These are phyloP conservation scores for Xylocopa sonorina DNA, from an alignment of 1,140 invertebrate genomes.

Conservation along the genomic window DNA sequence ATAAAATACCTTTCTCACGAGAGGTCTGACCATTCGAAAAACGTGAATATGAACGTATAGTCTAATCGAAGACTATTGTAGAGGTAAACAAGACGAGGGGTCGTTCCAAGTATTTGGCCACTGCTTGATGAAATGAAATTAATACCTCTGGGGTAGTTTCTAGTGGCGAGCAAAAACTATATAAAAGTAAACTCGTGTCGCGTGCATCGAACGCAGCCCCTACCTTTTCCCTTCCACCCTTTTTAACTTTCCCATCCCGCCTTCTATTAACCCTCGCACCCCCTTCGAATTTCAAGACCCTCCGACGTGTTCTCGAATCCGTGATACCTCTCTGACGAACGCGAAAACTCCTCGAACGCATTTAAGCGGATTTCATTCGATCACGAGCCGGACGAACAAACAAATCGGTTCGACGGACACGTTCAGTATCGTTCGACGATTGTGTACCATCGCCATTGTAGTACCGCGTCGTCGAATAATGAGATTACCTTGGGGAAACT, in stretches of 20 bases:
- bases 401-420: slow-evolving; percentile 49
- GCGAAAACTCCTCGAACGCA: slow-evolving; percentile 55
- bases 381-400: slow-evolving; percentile 57
- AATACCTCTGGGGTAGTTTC: slow-evolving; percentile 68
- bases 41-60: neutral
- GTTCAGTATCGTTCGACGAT: slow-evolving; percentile 28
- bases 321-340: slow-evolving; percentile 30
- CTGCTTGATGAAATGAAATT: slow-evolving; percentile 72
- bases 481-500: slow-evolving; percentile 45
- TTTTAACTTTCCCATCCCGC: slow-evolving; percentile 24
- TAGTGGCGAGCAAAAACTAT: slow-evolving; percentile 55
- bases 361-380: slow-evolving; percentile 67
- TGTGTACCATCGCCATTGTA: slow-evolving; percentile 33
- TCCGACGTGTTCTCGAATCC: slow-evolving; percentile 5
- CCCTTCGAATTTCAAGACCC: slow-evolving; percentile 28
- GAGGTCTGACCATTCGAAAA: neutral
- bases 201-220: slow-evolving; percentile 38
- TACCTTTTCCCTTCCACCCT: neutral
- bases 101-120: slow-evolving; percentile 9
- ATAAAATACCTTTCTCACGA: neutral
- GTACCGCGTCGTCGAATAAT: slow-evolving; percentile 27
- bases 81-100: slow-evolving; percentile 52
- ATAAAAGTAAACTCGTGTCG: slow-evolving; percentile 57
- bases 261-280: slow-evolving; percentile 1
- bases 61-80: neutral